A percentile compares a stretch with the other conserved stretches of the same genome.
Evolutionary conservation across 2,113 vertebrate species (phyloP).

Genomic region (Abramis brama): DNA sequence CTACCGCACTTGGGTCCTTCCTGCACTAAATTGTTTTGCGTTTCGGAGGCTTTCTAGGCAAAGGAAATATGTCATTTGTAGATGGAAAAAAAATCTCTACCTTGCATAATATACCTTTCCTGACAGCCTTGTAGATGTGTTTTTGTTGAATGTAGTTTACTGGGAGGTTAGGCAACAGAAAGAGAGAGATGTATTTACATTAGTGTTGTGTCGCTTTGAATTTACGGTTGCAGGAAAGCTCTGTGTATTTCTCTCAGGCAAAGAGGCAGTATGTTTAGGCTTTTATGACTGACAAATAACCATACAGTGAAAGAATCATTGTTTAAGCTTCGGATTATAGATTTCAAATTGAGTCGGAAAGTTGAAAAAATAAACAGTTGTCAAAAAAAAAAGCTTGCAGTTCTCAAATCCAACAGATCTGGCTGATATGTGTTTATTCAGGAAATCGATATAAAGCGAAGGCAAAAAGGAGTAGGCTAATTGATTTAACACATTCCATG

Average conservation of each 20-base stretch:
- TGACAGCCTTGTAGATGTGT: conserved; percentile 26
- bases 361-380: conserved; percentile 29
- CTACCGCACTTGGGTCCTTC: not conserved
- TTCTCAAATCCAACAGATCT: not conserved
- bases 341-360: conserved; percentile 36
- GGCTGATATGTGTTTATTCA: conserved; percentile 21
- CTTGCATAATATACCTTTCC: not conserved
- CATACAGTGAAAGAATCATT: conserved; percentile 2
- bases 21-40: conserved; percentile 24
- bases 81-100: conserved; percentile 7
- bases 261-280: not conserved
- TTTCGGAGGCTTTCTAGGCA: not conserved
- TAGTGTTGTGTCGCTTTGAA: conserved; percentile 3
- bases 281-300: conserved; percentile 36
- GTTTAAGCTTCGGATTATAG: conserved; percentile 46
- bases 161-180: not conserved
- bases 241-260: not conserved
- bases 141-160: conserved; percentile 12
- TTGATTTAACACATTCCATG: conserved; percentile 33
- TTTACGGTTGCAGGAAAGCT: conserved; percentile 15
- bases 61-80: conserved; percentile 13
- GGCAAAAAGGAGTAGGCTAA: conserved; percentile 27
- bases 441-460: conserved; percentile 30
- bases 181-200: conserved; percentile 36
- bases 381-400: conserved; percentile 34